These are phyloP conservation scores for Lysiphlebus fabarum DNA, from an alignment of 1,140 invertebrate species.

Conservation along the genomic window DNA sequence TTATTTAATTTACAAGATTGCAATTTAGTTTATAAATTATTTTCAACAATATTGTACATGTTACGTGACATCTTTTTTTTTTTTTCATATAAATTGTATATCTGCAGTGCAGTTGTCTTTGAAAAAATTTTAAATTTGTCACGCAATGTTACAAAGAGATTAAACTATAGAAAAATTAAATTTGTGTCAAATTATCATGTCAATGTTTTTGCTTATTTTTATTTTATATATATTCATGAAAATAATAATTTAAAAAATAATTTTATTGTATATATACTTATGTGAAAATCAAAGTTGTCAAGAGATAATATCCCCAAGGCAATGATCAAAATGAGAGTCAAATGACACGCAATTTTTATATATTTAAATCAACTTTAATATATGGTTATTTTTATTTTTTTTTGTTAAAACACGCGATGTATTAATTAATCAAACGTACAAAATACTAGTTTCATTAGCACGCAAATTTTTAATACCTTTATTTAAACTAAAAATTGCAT, in stretches of 20 bases:
- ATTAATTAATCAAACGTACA: conserved; percentile 37
- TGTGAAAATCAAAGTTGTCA: conserved; percentile 18
- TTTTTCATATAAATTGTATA: neutral
- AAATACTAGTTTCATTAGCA: conserved; percentile 40
- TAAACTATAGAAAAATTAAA: neutral
- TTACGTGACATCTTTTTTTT: conserved; percentile 24
- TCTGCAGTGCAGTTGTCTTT: conserved; percentile 27
- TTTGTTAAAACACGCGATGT: conserved; percentile 38
- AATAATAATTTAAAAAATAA: neutral
- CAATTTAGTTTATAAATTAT: too few species aligned
- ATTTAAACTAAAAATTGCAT: conserved; percentile 1
- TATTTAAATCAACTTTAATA: neutral
- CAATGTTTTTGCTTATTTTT: neutral
- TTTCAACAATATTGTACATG: conserved; percentile 6
- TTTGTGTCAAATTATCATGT: neutral
- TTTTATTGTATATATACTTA: neutral
- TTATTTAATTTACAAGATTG: too few species aligned
- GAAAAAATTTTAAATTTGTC: conserved; percentile 11
- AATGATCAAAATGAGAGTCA: conserved; percentile 17
- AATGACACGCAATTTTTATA: conserved; percentile 22
- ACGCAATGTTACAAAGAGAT: conserved; percentile 29
- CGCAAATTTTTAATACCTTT: conserved; percentile 35
- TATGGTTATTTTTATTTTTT: too few species aligned
- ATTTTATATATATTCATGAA: neutral
- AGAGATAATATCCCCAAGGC: conserved; percentile 15